Base-by-base conservation (phyloP, 2,888 invertebrate species). In the Fragum fragum region DNA sequence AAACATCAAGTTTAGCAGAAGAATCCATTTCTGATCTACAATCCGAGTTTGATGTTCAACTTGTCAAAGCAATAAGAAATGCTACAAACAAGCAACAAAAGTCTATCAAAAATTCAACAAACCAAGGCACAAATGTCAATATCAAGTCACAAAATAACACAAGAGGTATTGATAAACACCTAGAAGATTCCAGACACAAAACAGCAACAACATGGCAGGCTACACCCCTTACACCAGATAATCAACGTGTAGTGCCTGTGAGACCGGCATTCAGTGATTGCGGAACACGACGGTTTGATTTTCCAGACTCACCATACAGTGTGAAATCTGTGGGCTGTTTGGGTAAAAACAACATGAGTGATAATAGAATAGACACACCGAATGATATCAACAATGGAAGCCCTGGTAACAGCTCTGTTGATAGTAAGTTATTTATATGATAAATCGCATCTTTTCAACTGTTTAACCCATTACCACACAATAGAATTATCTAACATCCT, bases 251-350 rank as follows among this genome's bases (percentile, higher is more conserved):
- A 53, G 23, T 82, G 5, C 82, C 81, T 14, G 52, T 57, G 1
- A 70, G 86, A 55, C 83, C 86, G 23, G 86, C 86, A 6, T 86
- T 81, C 72, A 86, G 86, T 79, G 86, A 86, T 72, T 86, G 86
- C 70, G 81, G 83, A 7, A 79, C 69, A 14, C 70, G 86, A 55
- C 69, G 83, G 21, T 57, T 57, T 16, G 28, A 36, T 29, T 59
- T 77, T 3, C 59, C 70, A 18, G 72, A 74, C 28, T 76, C 83
- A 3, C 80, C 77, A 3, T 72, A 68, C 52, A 83, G 79, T 74
- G 77, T 83, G 6, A 81, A 81, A 59, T 83, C 84, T 26, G 75
- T 80, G 18, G 75, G 69, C 16, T 79, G 72, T 63, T 52, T 61
- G 11, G 69, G 61, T 21, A 78, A 71, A n/a, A 53, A 71, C 11